A percentile compares a stretch with the other conserved stretches of the same genome.
phyloP scores from a whole-genome alignment of 2,888 invertebrate genomes.

The Ecliptopera silaceata region DNA sequence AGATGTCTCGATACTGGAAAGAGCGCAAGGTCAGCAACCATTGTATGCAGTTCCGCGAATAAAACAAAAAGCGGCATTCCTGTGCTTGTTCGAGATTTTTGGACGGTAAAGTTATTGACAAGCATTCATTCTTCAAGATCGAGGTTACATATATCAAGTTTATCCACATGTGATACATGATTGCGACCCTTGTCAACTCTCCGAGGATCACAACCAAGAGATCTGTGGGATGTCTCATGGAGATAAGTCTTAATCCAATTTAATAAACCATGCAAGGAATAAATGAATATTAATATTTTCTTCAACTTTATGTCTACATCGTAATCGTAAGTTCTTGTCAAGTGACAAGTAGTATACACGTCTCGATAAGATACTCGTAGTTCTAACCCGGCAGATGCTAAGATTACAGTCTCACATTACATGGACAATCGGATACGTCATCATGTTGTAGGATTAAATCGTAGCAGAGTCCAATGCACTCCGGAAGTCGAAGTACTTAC shows the following conservation, averaged over 20 bases:
- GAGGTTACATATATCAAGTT: too few species aligned
- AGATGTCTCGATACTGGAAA: constrained; percentile 39
- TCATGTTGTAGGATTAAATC: constrained; percentile 7
- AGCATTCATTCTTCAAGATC: neutral
- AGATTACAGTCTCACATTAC: constrained; percentile 21
- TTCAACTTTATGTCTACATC: neutral
- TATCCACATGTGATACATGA: too few species aligned
- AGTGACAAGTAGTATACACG: constrained; percentile 14
- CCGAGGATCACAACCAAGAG: too few species aligned
- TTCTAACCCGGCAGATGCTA: constrained; percentile 13
- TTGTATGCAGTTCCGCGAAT: constrained; percentile 46
- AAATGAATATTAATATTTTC: too few species aligned
- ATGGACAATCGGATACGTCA: constrained; percentile 19
- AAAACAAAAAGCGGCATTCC: constrained; percentile 29
- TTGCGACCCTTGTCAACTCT: too few species aligned
- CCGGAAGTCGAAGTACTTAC: neutral
- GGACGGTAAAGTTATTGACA: constrained; percentile 5
- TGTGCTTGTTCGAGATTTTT: constrained; percentile 12
- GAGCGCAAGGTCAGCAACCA: constrained; percentile 62
- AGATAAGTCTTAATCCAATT: too few species aligned
- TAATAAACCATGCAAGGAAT: too few species aligned
- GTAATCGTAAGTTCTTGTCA: constrained; percentile 2
- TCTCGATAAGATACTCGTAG: constrained; percentile 9
- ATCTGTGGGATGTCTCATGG: too few species aligned
- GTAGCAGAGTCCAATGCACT: constrained; percentile 12